A percentile compares a stretch with the other conserved stretches of the same genome.
Evolutionary conservation across 2,113 vertebrate genomes (phyloP).

Genomic region (Clarias macrocephalus): DNA sequence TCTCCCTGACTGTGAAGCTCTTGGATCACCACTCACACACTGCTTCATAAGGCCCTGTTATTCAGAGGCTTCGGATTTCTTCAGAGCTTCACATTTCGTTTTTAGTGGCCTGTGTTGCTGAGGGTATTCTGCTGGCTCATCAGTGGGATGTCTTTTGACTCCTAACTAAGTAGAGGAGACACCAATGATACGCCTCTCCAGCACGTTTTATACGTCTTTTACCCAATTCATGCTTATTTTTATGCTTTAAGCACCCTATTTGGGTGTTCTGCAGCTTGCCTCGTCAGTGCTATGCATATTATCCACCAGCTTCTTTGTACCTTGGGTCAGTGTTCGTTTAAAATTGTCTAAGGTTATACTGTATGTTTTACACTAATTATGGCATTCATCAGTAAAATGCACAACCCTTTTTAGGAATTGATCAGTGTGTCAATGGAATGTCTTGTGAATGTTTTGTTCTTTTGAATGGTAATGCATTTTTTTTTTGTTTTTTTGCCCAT

Average conservation of each 20-base stretch:
- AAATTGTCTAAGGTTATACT: not conserved
- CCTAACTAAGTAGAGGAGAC: not conserved
- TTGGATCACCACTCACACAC: conserved; percentile 1
- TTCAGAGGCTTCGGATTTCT: not conserved
- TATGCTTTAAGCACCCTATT: not conserved
- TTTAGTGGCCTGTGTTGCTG: conserved; percentile 32
- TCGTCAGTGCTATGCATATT: conserved; percentile 45
- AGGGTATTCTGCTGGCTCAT: conserved; percentile 9
- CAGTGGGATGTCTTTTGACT: not conserved
- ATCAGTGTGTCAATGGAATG: conserved; percentile 6
- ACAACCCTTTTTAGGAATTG: not conserved
- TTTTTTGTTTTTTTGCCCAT: not conserved
- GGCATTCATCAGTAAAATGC: not conserved
- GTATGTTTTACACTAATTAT: not conserved
- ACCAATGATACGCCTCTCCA: not conserved
- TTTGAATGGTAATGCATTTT: not conserved
- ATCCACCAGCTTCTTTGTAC: not conserved
- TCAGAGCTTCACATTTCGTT: conserved; percentile 21
- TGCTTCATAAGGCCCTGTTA: conserved; percentile 5
- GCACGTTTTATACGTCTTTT: conserved; percentile 16
- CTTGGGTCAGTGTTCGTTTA: conserved; percentile 33
- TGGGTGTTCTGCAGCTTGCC: conserved; percentile 16
- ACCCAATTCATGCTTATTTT: not conserved
- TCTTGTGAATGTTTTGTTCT: not conserved
- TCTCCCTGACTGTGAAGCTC: conserved; percentile 34